Evolutionary conservation across 1,140 invertebrate genomes (phyloP).

Genomic region (Meloidogyne chitwoodi): DNA sequence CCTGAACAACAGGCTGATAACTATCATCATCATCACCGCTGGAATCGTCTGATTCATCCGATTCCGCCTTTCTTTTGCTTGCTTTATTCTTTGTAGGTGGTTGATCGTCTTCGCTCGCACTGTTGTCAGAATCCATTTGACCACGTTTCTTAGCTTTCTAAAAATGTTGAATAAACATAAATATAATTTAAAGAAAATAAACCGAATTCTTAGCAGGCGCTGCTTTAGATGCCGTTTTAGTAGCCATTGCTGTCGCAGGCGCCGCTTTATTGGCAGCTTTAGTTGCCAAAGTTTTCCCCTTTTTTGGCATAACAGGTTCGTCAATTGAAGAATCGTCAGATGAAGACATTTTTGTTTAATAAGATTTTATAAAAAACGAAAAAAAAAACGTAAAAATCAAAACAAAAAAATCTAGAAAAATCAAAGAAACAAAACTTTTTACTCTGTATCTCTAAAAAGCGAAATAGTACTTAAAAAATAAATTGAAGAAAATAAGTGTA

Average conservation of each 20-base stretch:
- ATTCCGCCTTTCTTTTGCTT: neutral
- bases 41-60: neutral
- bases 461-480: too few species aligned
- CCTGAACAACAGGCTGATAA: too few species aligned
- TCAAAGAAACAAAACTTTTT: too few species aligned
- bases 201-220: too few species aligned
- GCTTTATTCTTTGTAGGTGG: neutral
- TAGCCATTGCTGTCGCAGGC: too few species aligned
- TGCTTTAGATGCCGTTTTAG: too few species aligned
- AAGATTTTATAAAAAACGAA: neutral
- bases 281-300: neutral
- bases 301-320: neutral
- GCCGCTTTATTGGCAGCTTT: neutral
- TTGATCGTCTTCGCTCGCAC: neutral
- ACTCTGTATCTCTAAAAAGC: too few species aligned
- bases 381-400: neutral
- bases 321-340: neutral
- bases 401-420: neutral
- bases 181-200: too few species aligned
- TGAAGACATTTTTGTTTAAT: neutral
- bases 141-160: neutral
- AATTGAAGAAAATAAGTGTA: too few species aligned
- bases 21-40: neutral
- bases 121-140: too few species aligned
- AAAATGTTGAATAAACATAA: neutral